A percentile compares a stretch with the other conserved stretches of the same genome.
phyloP scores from a whole-genome alignment of 2,797 vertebrate genomes.

The Rousettus madagascariensis region DNA sequence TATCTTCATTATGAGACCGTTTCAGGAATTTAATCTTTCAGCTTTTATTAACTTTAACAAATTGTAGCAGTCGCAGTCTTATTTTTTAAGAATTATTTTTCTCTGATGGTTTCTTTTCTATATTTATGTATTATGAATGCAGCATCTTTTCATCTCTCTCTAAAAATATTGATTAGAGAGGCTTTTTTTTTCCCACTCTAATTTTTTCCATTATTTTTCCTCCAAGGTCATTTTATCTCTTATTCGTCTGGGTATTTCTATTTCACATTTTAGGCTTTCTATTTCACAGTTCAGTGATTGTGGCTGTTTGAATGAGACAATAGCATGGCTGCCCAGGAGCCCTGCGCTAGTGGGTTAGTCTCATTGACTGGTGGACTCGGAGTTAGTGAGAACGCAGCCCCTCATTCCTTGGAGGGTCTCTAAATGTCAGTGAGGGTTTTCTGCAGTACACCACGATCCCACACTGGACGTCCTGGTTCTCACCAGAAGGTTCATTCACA shows the following conservation, averaged over 20 bases:
- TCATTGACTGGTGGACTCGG: neutral
- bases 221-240: neutral
- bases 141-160: neutral
- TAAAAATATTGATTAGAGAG: neutral
- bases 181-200: neutral
- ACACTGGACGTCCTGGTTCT: neutral
- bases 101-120: neutral
- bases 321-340: neutral
- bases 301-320: neutral
- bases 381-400: neutral
- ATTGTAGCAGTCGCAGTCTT: neutral
- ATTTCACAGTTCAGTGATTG: neutral
- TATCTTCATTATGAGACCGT: neutral
- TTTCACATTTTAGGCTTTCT: neutral
- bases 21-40: constrained; percentile 32
- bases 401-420: neutral
- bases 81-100: neutral
- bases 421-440: neutral
- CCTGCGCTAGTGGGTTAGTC: neutral
- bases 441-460: neutral
- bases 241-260: neutral
- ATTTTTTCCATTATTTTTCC: neutral
- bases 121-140: neutral
- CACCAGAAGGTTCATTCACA: neutral
- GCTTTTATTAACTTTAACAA: neutral